These are phyloP conservation scores for Paratrypauchen microcephalus DNA, from an alignment of 2,797 vertebrate species.

Conservation along the genomic window DNA sequence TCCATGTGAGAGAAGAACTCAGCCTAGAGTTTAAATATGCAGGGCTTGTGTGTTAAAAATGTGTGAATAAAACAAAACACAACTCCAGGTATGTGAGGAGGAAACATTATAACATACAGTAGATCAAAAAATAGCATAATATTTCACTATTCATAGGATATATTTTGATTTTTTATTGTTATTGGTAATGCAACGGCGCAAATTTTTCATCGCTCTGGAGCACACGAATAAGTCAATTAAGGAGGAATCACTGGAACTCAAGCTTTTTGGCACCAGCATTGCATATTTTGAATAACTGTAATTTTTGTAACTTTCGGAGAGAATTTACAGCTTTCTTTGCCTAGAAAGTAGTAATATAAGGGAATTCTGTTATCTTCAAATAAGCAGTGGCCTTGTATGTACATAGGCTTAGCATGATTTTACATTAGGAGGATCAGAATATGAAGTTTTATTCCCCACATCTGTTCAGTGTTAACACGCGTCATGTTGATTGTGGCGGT, in stretches of 20 bases:
- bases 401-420: slow-evolving; percentile 69
- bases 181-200: too few relatives aligned
- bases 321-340: not conserved
- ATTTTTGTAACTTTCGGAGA: not conserved
- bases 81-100: too few relatives aligned
- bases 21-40: too few relatives aligned
- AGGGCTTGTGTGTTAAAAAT: too few relatives aligned
- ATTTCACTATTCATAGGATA: too few relatives aligned
- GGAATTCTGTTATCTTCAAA: not conserved
- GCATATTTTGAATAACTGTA: not conserved
- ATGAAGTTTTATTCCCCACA: slow-evolving; percentile 28
- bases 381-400: not conserved
- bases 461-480: slow-evolving; percentile 30
- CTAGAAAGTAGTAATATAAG: not conserved
- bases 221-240: not conserved
- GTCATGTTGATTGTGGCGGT: slow-evolving; percentile 16
- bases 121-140: too few relatives aligned
- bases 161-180: too few relatives aligned
- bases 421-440: slow-evolving; percentile 25
- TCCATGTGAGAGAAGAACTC: too few relatives aligned
- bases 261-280: not conserved
- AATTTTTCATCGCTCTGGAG: too few relatives aligned
- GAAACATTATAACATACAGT: too few relatives aligned
- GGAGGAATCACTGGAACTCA: not conserved
- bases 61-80: too few relatives aligned